Evolutionary conservation across 2,888 invertebrate genomes (phyloP).

Genomic region (Pristionchus exspectatus): DNA sequence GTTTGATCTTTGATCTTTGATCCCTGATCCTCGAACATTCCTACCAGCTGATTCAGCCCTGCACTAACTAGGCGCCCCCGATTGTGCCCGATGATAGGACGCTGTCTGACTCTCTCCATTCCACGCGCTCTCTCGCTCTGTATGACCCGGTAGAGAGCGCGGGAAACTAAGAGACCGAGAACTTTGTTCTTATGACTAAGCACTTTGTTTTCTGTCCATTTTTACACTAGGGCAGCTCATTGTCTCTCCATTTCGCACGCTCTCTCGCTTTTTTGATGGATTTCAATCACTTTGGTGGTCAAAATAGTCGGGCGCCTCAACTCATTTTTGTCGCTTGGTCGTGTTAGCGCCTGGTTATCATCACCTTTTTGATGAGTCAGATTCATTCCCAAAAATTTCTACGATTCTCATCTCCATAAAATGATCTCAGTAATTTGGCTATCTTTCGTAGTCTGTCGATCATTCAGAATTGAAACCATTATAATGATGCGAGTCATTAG

Average conservation of each 20-base stretch:
- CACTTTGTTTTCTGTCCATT: background rate
- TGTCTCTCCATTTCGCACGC: background rate
- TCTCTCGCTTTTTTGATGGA: background rate
- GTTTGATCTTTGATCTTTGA: slow-evolving; percentile 21
- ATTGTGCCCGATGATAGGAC: background rate
- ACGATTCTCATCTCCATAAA: too few relatives aligned
- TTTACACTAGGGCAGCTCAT: background rate
- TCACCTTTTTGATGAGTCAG: background rate
- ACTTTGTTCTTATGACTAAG: background rate
- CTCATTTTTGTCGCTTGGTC: background rate
- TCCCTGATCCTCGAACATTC: background rate
- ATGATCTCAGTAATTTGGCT: too few relatives aligned
- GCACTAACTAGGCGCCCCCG: background rate
- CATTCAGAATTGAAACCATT: background rate
- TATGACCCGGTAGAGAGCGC: too few relatives aligned
- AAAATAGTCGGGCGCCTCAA: background rate
- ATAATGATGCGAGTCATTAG: background rate
- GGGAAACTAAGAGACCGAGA: background rate
- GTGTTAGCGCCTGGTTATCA: background rate
- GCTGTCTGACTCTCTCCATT: too few relatives aligned
- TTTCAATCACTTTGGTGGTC: background rate
- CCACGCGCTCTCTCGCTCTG: too few relatives aligned
- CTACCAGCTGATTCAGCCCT: background rate
- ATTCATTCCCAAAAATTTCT: too few relatives aligned
- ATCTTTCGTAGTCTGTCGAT: background rate